Evolutionary conservation across 2,888 invertebrate species (phyloP), one percentile per base, ranked within the genome.

Genomic region (Perizoma affinitatum): DNA sequence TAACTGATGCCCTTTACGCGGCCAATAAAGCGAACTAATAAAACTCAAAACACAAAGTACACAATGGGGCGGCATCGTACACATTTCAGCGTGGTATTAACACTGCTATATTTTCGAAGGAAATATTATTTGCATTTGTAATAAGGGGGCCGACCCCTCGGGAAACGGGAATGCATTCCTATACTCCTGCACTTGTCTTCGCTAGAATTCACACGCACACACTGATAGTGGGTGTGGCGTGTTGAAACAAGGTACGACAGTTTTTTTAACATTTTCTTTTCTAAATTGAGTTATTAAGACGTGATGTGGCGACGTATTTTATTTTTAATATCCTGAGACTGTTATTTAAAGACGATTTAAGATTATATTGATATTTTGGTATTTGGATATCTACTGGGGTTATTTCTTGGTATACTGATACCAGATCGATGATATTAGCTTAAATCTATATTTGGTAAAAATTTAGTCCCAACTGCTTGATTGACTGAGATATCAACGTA

Each of bases 61-160:
- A 88, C 86, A 86, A 80, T 79, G 73, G 84, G 84, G 83, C 75
- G 76, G 70, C 76, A 70, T 70, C 58, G 76, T 76, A 78, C 78
- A 84, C 86, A 87, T 87, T 87, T 86, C 83, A 83, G 82, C 82
- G 78, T 80, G 82, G 80, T 80, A 90, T 90, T 91, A 91, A 88
- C 90, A 87, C 86, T 76, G 82, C 83, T 80, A 88, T 88, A 87
- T 89, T 87, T 88, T 84, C 76, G 79, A 81, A 90, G 88, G 88
- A 89, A 90, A 86, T 87, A 89, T 87, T 88, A 87, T 91, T 90
- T 90, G 88, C 86, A 88, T 90, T 87, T 70, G 85, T 77, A 78
- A 78, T 76, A 75, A 66, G 75, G 74, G 89, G 89, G 86, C 50
- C 57, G 68, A 59, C 68, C 73, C 68, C 68, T 68, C 71, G 68